These are phyloP conservation scores for Montipora capitata DNA, from an alignment of 92 coral and sea anemone species.

Conservation along the genomic window DNA sequence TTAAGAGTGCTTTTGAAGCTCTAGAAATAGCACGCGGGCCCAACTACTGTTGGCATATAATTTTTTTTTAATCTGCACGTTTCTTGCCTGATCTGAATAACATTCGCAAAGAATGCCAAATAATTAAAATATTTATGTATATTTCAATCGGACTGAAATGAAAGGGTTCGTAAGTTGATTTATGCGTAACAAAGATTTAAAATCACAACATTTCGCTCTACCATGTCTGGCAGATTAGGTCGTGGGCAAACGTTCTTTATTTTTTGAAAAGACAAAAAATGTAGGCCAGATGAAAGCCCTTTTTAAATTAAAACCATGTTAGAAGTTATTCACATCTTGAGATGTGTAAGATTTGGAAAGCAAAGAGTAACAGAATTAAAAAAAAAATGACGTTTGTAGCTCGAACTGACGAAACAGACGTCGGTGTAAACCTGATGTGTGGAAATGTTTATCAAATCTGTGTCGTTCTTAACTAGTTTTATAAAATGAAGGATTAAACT, in stretches of 20 bases:
- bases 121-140: constrained; percentile 32
- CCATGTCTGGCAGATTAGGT: neutral
- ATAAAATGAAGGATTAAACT: too few relatives aligned
- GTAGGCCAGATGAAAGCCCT: neutral
- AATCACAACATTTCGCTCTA: neutral
- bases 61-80: constrained; percentile 4
- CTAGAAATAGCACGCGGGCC: neutral
- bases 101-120: neutral
- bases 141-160: constrained; percentile 3
- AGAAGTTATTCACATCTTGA: too few relatives aligned
- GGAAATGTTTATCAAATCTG: too few relatives aligned
- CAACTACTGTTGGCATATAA: neutral
- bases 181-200: neutral
- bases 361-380: too few relatives aligned
- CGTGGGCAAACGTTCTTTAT: neutral
- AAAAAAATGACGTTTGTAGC: too few relatives aligned
- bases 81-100: neutral
- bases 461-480: too few relatives aligned
- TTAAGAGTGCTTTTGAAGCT: constrained; percentile 8
- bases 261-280: too few relatives aligned
- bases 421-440: too few relatives aligned
- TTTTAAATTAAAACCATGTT: neutral
- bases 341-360: too few relatives aligned
- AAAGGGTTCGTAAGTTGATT: constrained; percentile 17
- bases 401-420: too few relatives aligned